Percentiles rank a stretch among this genome's conserved stretches.
Conservation (phyloP, 1,140 invertebrate species). For the Leptinotarsa undecemlineata region DNA sequence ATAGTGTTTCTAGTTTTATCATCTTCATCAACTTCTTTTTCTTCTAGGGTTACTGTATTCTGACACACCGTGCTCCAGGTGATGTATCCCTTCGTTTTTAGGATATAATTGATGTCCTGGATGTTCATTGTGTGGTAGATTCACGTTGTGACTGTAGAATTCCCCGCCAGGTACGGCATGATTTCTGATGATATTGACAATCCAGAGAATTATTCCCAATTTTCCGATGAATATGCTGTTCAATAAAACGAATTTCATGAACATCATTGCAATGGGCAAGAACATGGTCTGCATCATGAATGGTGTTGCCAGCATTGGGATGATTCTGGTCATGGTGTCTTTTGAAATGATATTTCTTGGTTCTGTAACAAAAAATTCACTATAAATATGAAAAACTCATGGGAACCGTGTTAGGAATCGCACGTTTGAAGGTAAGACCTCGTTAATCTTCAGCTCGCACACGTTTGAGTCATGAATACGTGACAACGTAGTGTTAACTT, state of each 20-base stretch:
- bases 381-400: neutral
- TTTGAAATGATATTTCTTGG: conserved; percentile 30
- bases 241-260: conserved; percentile 66
- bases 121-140: conserved; percentile 31
- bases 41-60: conserved; percentile 1
- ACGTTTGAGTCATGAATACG: neutral
- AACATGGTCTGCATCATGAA: conserved; percentile 67
- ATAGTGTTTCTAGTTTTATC: no score
- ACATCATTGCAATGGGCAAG: conserved; percentile 64
- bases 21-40: conserved; percentile 1
- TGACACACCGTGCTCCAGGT: neutral
- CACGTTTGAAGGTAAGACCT: no score
- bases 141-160: conserved; percentile 51
- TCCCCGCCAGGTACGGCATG: conserved; percentile 40
- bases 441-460: no score
- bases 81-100: neutral
- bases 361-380: conserved; percentile 34
- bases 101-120: neutral
- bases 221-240: conserved; percentile 68
- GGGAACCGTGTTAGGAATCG: no score
- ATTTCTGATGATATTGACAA: conserved; percentile 65
- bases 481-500: neutral
- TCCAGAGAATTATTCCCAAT: conserved; percentile 63
- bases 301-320: conserved; percentile 66
- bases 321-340: conserved; percentile 61